Evolutionary conservation across 2,113 vertebrate genomes (phyloP).

Genomic region (Scomber colias): DNA sequence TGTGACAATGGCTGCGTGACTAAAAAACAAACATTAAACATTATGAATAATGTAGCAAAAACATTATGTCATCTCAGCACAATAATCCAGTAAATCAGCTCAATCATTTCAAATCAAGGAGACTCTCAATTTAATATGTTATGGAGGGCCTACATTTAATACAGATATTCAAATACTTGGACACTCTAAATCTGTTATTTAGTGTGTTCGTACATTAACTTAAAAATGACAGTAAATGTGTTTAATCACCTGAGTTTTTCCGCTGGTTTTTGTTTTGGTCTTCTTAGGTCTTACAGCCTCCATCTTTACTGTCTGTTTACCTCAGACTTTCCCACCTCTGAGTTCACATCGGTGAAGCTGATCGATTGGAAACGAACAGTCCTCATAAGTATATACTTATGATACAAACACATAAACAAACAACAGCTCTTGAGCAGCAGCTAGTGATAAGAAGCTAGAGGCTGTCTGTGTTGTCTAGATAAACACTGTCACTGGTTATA

Average conservation of each 20-base stretch:
- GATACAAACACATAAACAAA: background rate
- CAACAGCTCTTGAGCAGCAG: background rate
- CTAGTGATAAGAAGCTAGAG: slow-evolving; percentile 48
- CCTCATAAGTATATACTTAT: slow-evolving; percentile 16
- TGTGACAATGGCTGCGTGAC: slow-evolving; percentile 2
- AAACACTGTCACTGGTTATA: slow-evolving; percentile 39
- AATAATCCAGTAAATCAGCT: background rate
- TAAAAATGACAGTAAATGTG: background rate
- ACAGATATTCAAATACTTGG: background rate
- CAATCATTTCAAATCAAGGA: background rate
- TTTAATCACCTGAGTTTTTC: slow-evolving; percentile 80
- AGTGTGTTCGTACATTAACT: background rate
- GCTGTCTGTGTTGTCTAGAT: slow-evolving; percentile 58
- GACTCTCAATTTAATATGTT: background rate
- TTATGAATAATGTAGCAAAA: background rate
- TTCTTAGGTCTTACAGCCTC: slow-evolving; percentile 86
- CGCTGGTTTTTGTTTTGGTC: slow-evolving; percentile 76
- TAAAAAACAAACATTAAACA: background rate
- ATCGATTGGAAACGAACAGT: slow-evolving; percentile 10
- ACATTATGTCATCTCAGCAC: background rate
- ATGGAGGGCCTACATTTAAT: background rate
- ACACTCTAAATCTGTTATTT: background rate
- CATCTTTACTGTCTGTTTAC: slow-evolving; percentile 71
- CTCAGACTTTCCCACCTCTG: slow-evolving; percentile 28
- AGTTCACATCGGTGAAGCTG: slow-evolving; percentile 28